These are phyloP conservation scores for Nowickia ferox DNA, from an alignment of 2,888 invertebrate species.

Conservation along the genomic window DNA sequence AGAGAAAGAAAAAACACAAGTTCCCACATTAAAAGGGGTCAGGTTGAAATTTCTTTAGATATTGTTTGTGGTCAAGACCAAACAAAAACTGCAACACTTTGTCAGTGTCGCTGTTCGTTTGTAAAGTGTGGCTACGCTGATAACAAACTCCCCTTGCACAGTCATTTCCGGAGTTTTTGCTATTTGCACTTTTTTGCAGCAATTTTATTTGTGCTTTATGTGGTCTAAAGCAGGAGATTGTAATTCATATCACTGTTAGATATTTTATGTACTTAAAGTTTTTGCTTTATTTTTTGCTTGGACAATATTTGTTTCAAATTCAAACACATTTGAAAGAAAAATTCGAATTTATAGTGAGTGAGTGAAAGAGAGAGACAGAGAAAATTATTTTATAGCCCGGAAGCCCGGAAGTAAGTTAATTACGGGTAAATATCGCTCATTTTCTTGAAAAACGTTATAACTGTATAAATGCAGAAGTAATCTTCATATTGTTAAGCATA, in stretches of 20 bases:
- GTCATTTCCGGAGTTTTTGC: conserved; percentile 54
- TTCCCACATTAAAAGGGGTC: conserved; percentile 53
- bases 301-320: background rate
- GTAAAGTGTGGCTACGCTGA: conserved; percentile 70
- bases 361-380: too few relatives aligned
- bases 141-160: conserved; percentile 59
- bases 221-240: conserved; percentile 5
- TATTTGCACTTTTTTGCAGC: background rate
- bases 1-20: background rate
- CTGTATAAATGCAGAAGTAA: too few relatives aligned
- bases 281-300: conserved; percentile 10
- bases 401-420: too few relatives aligned
- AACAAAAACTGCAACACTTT: conserved; percentile 45
- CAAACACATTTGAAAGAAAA: background rate
- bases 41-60: conserved; percentile 32
- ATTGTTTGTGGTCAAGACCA: conserved; percentile 13
- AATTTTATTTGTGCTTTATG: conserved; percentile 24
- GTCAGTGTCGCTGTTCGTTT: conserved; percentile 61
- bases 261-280: conserved; percentile 31
- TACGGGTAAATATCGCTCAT: too few relatives aligned
- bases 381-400: too few relatives aligned
- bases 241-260: conserved; percentile 8
- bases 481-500: too few relatives aligned
- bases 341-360: too few relatives aligned
- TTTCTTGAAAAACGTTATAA: too few relatives aligned